Conservation (phyloP, 2,113 vertebrate species). For the Rhombomys opimus region DNA sequence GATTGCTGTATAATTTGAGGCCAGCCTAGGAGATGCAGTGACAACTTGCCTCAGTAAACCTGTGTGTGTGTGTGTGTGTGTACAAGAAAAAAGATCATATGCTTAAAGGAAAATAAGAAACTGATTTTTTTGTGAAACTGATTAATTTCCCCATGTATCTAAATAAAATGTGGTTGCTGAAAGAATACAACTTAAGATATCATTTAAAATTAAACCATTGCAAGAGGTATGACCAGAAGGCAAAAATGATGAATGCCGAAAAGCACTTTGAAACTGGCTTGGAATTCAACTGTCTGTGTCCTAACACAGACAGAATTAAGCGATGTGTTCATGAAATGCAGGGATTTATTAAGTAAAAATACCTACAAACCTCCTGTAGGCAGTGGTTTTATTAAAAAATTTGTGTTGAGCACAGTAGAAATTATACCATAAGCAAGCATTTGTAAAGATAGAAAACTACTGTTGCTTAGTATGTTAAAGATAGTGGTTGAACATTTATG, state of each 20-base stretch:
- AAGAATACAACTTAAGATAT: slow-evolving; percentile 49
- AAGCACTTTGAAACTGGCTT: neutral
- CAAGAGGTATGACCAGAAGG: slow-evolving; percentile 26
- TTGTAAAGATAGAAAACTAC: slow-evolving; percentile 17
- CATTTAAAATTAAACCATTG: slow-evolving; percentile 48
- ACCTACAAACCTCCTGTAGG: slow-evolving; percentile 29
- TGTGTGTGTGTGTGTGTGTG: too few relatives aligned
- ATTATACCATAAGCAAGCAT: neutral
- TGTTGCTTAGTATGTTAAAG: neutral
- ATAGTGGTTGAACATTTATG: neutral
- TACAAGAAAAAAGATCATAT: neutral
- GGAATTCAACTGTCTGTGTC: slow-evolving; percentile 46
- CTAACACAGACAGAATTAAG: slow-evolving; percentile 36
- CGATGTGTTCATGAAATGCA: neutral
- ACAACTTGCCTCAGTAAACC: neutral
- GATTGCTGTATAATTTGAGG: neutral
- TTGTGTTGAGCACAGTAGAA: slow-evolving; percentile 4
- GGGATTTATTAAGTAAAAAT: slow-evolving; percentile 47
- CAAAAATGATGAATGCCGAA: slow-evolving; percentile 26
- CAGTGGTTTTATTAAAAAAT: slow-evolving; percentile 37
- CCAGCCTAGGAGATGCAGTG: neutral
- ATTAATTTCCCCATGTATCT: slow-evolving; percentile 12
- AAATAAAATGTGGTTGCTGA: slow-evolving; percentile 56
- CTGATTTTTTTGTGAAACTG: neutral
- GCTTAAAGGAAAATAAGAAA: slow-evolving; percentile 24